phyloP scores from a whole-genome alignment of 2,888 invertebrate species.

The Drosophila ochracea region DNA sequence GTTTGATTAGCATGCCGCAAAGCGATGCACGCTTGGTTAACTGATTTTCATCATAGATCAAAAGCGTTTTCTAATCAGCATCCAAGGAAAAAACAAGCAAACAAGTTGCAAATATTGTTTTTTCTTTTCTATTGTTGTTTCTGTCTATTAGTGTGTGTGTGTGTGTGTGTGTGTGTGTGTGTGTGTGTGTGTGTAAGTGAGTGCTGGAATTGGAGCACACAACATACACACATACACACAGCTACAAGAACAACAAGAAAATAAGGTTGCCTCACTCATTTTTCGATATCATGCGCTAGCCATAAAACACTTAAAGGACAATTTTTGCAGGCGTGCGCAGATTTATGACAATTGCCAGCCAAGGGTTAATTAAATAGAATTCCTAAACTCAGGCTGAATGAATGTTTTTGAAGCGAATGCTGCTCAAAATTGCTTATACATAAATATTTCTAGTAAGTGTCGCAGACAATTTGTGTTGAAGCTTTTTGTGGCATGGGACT shows the following conservation, averaged over 20 bases:
- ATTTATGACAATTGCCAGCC: conserved; percentile 52
- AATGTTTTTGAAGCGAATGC: conserved; percentile 53
- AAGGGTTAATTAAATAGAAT: conserved; percentile 74
- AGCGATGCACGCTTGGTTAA: conserved; percentile 61
- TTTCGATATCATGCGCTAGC: conserved; percentile 60
- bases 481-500: conserved; percentile 42
- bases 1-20: conserved; percentile 66
- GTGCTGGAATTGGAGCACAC: conserved; percentile 66
- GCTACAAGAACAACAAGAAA: conserved; percentile 22
- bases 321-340: conserved; percentile 60
- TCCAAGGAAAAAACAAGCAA: conserved; percentile 42
- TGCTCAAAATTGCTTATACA: conserved; percentile 58
- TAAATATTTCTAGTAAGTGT: conserved; percentile 58
- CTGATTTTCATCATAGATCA: conserved; percentile 67
- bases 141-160: conserved; percentile 8
- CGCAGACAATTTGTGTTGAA: conserved; percentile 39
- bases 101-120: conserved; percentile 69
- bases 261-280: conserved; percentile 20
- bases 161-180: conserved; percentile 8
- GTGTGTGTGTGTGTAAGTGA: conserved; percentile 23
- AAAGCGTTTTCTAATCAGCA: conserved; percentile 69
- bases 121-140: conserved; percentile 37
- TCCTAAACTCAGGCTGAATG: conserved; percentile 41
- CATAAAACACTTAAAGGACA: conserved; percentile 78
- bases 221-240: conserved; percentile 11